Evolutionary conservation across 2,113 vertebrate species (phyloP), one percentile per base, ranked within the genome.

Genomic region (Aptenodytes patagonicus): DNA sequence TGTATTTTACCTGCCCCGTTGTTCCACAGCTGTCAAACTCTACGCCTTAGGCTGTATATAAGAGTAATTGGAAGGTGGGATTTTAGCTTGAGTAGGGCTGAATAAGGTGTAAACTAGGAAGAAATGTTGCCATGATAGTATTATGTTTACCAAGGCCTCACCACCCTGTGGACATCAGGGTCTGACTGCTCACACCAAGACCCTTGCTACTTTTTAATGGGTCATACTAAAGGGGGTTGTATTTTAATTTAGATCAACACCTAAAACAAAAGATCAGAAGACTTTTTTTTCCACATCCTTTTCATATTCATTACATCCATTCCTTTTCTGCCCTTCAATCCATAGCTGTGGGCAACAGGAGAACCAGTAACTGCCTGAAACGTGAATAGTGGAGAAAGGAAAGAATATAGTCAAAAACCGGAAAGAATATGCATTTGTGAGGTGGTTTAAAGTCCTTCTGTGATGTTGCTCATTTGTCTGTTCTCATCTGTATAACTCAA

Each of bases 21-120:
- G 5, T 57, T 77, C 36, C 49, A 46, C 54, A 65, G 36, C 66
- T 73, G 44, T 51, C 47, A 75, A 94, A 88, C 19, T 16, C 51
- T 29, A 13, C 0, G 2, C 66, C 46, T 88, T 24, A 32, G 36
- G 29, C 16, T 58, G 2, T 10, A 18, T 51, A 34, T 21, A 51
- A 52, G 17, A 38, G 38, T 87, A 93, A 94, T 29, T 75, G 57
- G 26, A 66, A 89, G 42, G 47, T 36, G 38, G 47, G n/a, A 46
- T 93, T 94, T 89, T 81, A 91, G 64, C 65, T 55, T 47, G 22
- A 68, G 42, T 47, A 75, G 38, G 40, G 26, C 44, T 78, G 21
- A 89, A 89, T 91, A 94, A 84, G 29, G 72, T 84, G 81, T 84
- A 55, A 96, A 94, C 6, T 93, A 82, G 65, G 77, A 42, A 93